Evolutionary conservation across 2,113 vertebrate genomes (phyloP), one percentile per base, ranked within the genome.

Genomic region (Rhynchomys soricoides): DNA sequence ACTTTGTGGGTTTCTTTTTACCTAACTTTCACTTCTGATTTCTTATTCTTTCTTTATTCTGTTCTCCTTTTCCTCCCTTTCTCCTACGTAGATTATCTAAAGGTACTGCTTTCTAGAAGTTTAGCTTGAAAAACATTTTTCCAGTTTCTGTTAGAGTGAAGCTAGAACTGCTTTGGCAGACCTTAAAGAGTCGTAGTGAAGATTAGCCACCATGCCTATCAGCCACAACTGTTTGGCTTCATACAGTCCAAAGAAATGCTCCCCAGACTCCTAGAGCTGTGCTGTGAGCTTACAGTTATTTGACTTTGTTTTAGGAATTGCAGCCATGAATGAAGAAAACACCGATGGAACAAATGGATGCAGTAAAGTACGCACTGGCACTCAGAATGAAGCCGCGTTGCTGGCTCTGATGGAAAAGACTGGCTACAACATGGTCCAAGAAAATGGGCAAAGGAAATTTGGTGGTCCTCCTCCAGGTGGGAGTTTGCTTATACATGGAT

Each of bases 401-500:
- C 98, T 99, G 40, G 98, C 98, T 5, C 98, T 99, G 43, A 99
- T 99, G 98, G 99, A 99, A 95, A 99, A 98, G 98, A 99, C 99
- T 7, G 99, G 99, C 1, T 99, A 99, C 97, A 99, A 91, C 97
- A 99, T 99, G 98, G 98, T 99, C 96, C 99, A 99, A 97, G 99
- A 99, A 97, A 99, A 99, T n/a, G 99, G 99, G 4, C 99, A 99
- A 96, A 99, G 99, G 95, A 99, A 99, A 98, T 99, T 99, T 94
- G 99, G 99, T 68, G 99, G 99, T n/a, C 99, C 99, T 48, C 99
- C 99, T 73, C 99, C 99, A 99, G 99, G 99, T 99, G 90, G 95
- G 97, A 0, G 11, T 94, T 95, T 95, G 10, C 74, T 95, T 92
- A n/a, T 92, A 21, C 48, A 83, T 17, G 45, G 85, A 95, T 93